Evolutionary conservation across 2,888 invertebrate species (phyloP).

Genomic region (Argyra leucocephala): DNA sequence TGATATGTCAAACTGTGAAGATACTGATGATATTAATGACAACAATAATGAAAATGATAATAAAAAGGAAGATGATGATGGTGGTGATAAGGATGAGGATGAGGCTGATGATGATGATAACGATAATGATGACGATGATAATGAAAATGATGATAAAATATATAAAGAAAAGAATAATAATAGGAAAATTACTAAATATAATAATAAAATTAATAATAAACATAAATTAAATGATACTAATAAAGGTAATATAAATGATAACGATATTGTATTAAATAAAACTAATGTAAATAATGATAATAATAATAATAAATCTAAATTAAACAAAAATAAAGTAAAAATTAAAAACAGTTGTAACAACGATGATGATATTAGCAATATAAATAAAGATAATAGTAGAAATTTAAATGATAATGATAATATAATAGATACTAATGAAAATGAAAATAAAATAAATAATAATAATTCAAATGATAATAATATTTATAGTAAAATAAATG

Average conservation of each 20-base stretch:
- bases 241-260: slow-evolving; percentile 1
- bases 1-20: too few species aligned
- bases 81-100: neutral
- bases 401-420: slow-evolving; percentile 8
- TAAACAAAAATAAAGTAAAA: neutral
- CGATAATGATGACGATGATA: neutral
- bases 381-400: slow-evolving; percentile 7
- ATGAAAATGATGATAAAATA: neutral
- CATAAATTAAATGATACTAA: neutral
- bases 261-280: slow-evolving; percentile 7
- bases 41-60: slow-evolving; percentile 11
- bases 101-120: neutral
- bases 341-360: neutral
- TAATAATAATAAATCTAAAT: neutral
- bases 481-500: neutral
- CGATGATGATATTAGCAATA: slow-evolving; percentile 5
- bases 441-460: neutral
- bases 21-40: neutral
- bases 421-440: neutral
- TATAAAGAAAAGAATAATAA: neutral
- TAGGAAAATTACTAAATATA: neutral
- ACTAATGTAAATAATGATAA: slow-evolving; percentile 7
- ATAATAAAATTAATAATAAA: slow-evolving; percentile 8
- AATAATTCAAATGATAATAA: neutral
- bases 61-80: slow-evolving; percentile 8